Percentiles rank a stretch among this genome's conserved stretches.
phyloP scores from a whole-genome alignment of 1,140 invertebrate species.

The Hylaeus volcanicus region DNA sequence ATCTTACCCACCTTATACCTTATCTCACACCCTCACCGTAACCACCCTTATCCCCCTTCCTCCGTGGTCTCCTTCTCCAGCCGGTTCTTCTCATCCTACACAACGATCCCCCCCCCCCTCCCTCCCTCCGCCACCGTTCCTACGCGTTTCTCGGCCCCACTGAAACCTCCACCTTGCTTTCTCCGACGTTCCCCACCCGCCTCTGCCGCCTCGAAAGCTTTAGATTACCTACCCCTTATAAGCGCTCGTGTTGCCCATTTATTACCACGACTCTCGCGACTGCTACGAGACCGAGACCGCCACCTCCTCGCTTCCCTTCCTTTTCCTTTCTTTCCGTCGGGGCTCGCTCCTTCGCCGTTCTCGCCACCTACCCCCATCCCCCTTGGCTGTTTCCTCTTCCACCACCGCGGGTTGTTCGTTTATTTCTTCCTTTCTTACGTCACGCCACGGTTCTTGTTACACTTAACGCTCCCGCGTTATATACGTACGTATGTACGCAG shows the following conservation, averaged over 20 bases:
- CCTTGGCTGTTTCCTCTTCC: neutral
- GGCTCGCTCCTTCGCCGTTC: slow-evolving; percentile 4
- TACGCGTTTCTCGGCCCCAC: slow-evolving; percentile 24
- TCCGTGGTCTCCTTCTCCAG: slow-evolving; percentile 52
- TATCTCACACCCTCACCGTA: slow-evolving; percentile 70
- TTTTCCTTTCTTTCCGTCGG: slow-evolving; percentile 12
- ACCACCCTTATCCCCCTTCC: slow-evolving; percentile 62
- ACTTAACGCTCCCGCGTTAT: slow-evolving; percentile 56
- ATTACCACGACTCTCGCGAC: slow-evolving; percentile 77
- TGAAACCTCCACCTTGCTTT: slow-evolving; percentile 46
- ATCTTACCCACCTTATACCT: slow-evolving; percentile 81
- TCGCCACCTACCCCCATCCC: neutral
- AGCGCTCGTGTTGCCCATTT: slow-evolving; percentile 80
- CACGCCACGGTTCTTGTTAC: slow-evolving; percentile 58
- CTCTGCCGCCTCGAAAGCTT: slow-evolving; percentile 75
- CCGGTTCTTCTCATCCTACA: slow-evolving; percentile 59
- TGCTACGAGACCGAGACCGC: slow-evolving; percentile 72
- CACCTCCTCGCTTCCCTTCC: slow-evolving; percentile 57
- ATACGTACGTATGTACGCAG: slow-evolving; percentile 10
- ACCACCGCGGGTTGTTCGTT: slow-evolving; percentile 28
- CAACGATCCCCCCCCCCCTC: slow-evolving; percentile 22
- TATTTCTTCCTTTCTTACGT: slow-evolving; percentile 52
- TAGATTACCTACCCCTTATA: slow-evolving; percentile 80
- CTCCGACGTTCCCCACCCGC: slow-evolving; percentile 49
- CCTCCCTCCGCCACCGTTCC: slow-evolving; percentile 32